Evolutionary conservation across 2,888 invertebrate genomes (phyloP).

Genomic region (Eristalinus sepulchralis): DNA sequence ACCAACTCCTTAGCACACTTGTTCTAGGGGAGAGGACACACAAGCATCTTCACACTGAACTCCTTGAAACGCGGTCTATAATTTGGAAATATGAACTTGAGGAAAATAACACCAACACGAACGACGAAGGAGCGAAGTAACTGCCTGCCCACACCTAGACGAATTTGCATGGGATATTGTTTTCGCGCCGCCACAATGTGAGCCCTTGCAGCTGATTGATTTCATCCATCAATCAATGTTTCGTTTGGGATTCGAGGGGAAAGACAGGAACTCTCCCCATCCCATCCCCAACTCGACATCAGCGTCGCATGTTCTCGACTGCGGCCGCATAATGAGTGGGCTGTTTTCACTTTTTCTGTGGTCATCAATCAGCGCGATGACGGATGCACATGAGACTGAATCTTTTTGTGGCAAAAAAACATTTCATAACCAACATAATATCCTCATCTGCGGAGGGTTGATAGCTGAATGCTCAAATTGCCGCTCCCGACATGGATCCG

Average conservation of each 20-base stretch:
- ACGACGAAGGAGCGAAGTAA: background rate
- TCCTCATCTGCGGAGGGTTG: background rate
- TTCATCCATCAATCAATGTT: constrained; percentile 58
- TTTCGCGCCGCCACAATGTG: constrained; percentile 9
- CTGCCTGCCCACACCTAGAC: background rate
- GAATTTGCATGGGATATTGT: constrained; percentile 35
- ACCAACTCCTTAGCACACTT: too few species aligned
- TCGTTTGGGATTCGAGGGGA: background rate
- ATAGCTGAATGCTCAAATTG: background rate
- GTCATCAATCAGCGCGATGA: constrained; percentile 46
- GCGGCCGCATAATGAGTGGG: constrained; percentile 11
- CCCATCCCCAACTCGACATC: background rate
- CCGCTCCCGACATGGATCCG: background rate
- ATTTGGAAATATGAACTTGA: background rate
- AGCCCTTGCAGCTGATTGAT: constrained; percentile 64
- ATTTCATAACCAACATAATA: background rate
- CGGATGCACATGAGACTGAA: constrained; percentile 32
- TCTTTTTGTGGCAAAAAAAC: background rate
- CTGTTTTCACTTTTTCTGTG: constrained; percentile 6
- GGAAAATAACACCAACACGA: background rate
- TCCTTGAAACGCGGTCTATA: background rate
- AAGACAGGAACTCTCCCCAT: background rate
- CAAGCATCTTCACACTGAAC: background rate
- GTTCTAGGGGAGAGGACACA: too few species aligned
- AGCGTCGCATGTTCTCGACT: constrained; percentile 3